Percentiles rank a stretch among this genome's conserved stretches.
Conservation (phyloP, 2,113 vertebrate genomes). For the Indri indri region DNA sequence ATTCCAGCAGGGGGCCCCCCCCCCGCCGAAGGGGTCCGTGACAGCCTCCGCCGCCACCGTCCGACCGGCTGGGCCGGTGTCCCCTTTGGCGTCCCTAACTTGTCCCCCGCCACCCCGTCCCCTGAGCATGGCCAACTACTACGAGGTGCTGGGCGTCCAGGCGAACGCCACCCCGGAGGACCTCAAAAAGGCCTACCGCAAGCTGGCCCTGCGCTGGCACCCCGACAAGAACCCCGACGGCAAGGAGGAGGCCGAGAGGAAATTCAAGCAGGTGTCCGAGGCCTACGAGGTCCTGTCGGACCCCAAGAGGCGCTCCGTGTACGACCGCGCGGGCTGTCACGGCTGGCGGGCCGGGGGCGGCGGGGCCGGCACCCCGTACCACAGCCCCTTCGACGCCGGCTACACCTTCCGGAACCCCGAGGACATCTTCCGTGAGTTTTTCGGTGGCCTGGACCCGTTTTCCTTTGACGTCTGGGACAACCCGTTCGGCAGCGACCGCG, state of each 20-base stretch:
- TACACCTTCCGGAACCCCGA: slow-evolving; percentile 45
- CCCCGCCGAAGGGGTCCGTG: no score
- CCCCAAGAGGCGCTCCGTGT: slow-evolving; percentile 67
- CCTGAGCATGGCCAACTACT: slow-evolving; percentile 84
- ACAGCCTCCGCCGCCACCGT: background rate
- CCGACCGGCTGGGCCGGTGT: no score
- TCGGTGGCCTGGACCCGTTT: slow-evolving; percentile 63
- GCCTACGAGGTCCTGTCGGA: slow-evolving; percentile 79
- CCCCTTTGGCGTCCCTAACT: background rate
- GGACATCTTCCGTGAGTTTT: slow-evolving; percentile 69
- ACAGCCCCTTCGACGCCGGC: slow-evolving; percentile 15
- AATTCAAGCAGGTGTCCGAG: slow-evolving; percentile 82
- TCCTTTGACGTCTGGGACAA: slow-evolving; percentile 62
- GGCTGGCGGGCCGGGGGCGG: background rate
- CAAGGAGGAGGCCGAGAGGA: slow-evolving; percentile 88
- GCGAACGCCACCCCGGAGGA: slow-evolving; percentile 86
- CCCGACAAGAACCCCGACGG: slow-evolving; percentile 93
- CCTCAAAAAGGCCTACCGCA: slow-evolving; percentile 93
- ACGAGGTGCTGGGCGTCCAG: slow-evolving; percentile 88
- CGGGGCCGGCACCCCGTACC: background rate
- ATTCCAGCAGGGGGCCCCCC: background rate
- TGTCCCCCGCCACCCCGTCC: background rate
- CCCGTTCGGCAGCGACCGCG: background rate
- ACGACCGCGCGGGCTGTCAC: slow-evolving; percentile 63
- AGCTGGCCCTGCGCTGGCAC: slow-evolving; percentile 93